A percentile compares a stretch with the other conserved stretches of the same genome.
Evolutionary conservation across 2,797 vertebrate genomes (phyloP).

Genomic region (Sphenodon punctatus): DNA sequence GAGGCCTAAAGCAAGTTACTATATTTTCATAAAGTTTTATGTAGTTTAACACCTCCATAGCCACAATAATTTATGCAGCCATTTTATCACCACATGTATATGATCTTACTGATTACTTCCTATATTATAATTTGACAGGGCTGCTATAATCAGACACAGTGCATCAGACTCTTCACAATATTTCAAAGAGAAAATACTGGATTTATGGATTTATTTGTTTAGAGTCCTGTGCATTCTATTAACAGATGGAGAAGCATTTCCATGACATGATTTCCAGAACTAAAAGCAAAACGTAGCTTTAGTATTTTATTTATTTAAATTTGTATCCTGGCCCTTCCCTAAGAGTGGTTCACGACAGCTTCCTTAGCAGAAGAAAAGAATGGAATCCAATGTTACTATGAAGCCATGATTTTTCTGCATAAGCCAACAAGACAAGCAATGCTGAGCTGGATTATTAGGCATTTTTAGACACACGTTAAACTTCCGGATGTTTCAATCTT

Average conservation of each 20-base stretch:
- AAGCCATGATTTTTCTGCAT: constrained; percentile 1
- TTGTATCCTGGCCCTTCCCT: no score
- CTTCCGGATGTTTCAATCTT: no score
- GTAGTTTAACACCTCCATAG: background rate
- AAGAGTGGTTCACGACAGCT: no score
- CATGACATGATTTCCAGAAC: background rate
- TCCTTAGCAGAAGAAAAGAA: background rate
- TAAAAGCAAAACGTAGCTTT: constrained; percentile 37
- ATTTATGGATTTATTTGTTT: background rate
- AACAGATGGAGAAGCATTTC: background rate
- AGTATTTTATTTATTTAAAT: no score
- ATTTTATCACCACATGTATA: background rate
- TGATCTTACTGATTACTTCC: background rate
- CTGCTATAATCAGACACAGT: background rate
- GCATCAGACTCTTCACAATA: fast-evolving
- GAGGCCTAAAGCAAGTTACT: background rate
- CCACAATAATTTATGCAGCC: background rate
- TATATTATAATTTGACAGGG: fast-evolving
- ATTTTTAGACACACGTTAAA: no score
- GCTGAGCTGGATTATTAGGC: background rate
- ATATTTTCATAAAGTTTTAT: background rate
- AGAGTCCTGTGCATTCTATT: background rate
- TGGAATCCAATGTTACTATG: background rate
- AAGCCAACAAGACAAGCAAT: constrained; percentile 20
- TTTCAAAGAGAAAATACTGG: background rate